Conservation (phyloP, 1,140 invertebrate genomes). For the Varroa destructor region DNA sequence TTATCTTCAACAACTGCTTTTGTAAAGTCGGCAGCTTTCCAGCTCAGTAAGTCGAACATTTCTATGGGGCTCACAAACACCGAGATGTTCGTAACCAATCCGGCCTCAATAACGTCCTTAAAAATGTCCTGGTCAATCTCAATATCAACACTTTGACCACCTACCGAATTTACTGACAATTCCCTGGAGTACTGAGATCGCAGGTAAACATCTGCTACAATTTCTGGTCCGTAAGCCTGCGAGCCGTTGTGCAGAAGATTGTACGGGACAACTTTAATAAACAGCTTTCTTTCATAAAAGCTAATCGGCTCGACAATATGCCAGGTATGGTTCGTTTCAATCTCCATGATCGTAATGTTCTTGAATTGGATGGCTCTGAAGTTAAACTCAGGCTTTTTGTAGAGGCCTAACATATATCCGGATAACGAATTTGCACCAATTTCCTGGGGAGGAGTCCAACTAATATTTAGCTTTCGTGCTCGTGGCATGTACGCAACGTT, state of each 20-base stretch:
- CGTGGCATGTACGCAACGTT: constrained; percentile 20
- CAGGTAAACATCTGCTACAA: constrained; percentile 17
- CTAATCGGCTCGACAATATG: constrained; percentile 22
- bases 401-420: constrained; percentile 5
- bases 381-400: constrained; percentile 22
- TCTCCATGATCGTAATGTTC: constrained; percentile 6
- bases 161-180: constrained; percentile 10
- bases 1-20: constrained; percentile 8
- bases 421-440: constrained; percentile 2
- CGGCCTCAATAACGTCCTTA: constrained; percentile 18
- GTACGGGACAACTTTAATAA: constrained; percentile 9
- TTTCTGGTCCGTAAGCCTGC: not conserved
- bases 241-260: constrained; percentile 16
- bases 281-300: constrained; percentile 18
- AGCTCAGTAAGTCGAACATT: constrained; percentile 6
- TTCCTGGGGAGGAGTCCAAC: constrained; percentile 5
- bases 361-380: constrained; percentile 1
- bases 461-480: constrained; percentile 13
- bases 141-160: constrained; percentile 21
- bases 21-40: constrained; percentile 17
- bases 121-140: constrained; percentile 20
- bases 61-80: constrained; percentile 15
- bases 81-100: constrained; percentile 20
- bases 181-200: constrained; percentile 18
- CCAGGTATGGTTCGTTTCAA: constrained; percentile 16